These are phyloP conservation scores for Dendrophyllia cribrosa DNA, from an alignment of 64 coral and sea anemone genomes.

Conservation along the genomic window DNA sequence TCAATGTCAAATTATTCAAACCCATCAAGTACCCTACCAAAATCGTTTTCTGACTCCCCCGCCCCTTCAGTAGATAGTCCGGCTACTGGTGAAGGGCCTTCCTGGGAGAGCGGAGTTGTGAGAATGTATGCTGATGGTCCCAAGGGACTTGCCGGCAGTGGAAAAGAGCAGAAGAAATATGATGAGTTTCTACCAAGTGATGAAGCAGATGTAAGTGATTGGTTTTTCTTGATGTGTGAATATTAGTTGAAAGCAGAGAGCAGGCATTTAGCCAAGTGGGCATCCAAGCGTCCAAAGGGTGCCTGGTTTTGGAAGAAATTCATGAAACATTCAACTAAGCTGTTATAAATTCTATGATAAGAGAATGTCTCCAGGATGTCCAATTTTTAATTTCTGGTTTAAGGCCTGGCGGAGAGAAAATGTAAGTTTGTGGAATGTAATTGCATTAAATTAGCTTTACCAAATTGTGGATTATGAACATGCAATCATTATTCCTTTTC, in stretches of 20 bases:
- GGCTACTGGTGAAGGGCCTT: slow-evolving; percentile 24
- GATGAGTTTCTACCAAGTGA: slow-evolving; percentile 36
- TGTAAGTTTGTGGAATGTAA: no score
- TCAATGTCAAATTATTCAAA: slow-evolving; percentile 59
- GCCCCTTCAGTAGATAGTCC: slow-evolving; percentile 46
- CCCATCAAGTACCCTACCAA: slow-evolving; percentile 7
- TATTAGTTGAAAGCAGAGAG: neutral
- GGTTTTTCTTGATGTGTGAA: slow-evolving; percentile 40
- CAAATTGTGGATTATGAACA: no score
- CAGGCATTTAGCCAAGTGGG: neutral
- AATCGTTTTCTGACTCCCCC: slow-evolving; percentile 35
- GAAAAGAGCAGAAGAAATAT: slow-evolving; percentile 2
- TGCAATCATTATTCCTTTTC: no score
- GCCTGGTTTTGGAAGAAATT: no score
- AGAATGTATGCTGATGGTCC: slow-evolving; percentile 68
- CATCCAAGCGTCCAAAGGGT: no score
- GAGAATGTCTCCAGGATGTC: no score
- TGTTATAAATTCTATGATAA: no score
- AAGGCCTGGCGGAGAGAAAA: no score
- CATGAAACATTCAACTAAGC: no score
- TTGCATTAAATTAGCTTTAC: no score
- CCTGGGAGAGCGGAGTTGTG: slow-evolving; percentile 49
- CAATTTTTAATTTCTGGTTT: no score
- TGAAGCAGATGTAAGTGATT: slow-evolving; percentile 45
- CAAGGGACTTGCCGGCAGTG: slow-evolving; percentile 12